These are phyloP conservation scores for Toxonevra muliebris DNA, from an alignment of 2,888 invertebrate species.

Conservation along the genomic window DNA sequence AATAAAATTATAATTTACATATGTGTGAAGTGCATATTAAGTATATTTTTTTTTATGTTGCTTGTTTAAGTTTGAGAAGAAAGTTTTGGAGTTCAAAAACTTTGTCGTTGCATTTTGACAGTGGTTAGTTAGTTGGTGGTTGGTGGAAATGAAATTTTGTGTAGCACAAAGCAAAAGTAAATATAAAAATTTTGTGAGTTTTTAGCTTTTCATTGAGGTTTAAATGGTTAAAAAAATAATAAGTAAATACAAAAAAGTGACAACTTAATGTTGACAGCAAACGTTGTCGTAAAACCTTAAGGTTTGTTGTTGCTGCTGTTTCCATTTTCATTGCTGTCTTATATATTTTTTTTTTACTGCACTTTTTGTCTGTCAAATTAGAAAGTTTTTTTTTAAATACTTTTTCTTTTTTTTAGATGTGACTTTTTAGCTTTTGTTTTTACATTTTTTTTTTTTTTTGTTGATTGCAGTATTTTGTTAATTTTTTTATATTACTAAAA, in stretches of 20 bases:
- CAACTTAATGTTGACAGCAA: slow-evolving; percentile 22
- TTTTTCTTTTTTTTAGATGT: background rate
- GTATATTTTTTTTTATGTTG: too few species aligned
- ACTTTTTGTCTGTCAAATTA: slow-evolving; percentile 1
- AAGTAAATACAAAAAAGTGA: slow-evolving; percentile 9
- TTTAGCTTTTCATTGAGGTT: too few species aligned
- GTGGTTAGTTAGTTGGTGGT: background rate
- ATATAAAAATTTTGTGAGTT: too few species aligned
- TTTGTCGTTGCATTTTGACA: slow-evolving; percentile 1
- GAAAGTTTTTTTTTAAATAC: slow-evolving; percentile 7
- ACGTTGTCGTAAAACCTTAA: slow-evolving; percentile 20
- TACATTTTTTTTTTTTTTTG: too few species aligned
- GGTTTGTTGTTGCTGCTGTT: slow-evolving; percentile 7
- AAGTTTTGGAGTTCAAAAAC: background rate
- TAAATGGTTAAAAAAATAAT: too few species aligned
- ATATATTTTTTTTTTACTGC: background rate
- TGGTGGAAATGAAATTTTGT: background rate
- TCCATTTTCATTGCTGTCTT: background rate
- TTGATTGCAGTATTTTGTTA: too few species aligned
- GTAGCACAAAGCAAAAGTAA: too few species aligned
- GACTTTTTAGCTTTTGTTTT: too few species aligned
- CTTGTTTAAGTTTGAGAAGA: background rate
- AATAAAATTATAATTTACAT: too few species aligned
- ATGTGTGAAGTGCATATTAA: slow-evolving; percentile 11
- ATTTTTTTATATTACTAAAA: too few species aligned